phyloP scores from a whole-genome alignment of 1,140 invertebrate species.

The Sitophilus oryzae region DNA sequence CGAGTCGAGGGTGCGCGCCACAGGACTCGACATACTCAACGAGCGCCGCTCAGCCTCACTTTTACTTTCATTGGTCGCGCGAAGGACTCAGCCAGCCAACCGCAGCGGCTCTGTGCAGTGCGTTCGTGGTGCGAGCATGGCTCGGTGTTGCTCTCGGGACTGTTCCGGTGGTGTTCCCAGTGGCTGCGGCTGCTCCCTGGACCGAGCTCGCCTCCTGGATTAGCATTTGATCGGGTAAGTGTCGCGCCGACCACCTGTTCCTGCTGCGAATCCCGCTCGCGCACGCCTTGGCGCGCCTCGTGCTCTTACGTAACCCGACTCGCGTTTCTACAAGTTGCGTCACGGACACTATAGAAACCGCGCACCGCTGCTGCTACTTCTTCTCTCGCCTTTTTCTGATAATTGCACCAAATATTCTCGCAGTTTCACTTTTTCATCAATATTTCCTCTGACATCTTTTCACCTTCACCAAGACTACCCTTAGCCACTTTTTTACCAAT shows the following conservation, averaged over 20 bases:
- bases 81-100: no score
- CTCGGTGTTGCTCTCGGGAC: no score
- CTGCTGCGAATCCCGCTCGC: constrained; percentile 13
- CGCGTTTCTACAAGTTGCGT: constrained; percentile 35
- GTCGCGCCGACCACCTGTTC: not conserved
- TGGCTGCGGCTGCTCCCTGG: constrained; percentile 34
- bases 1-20: constrained; percentile 16
- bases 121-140: constrained; percentile 37
- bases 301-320: constrained; percentile 35
- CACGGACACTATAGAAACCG: constrained; percentile 13
- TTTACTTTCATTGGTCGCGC: constrained; percentile 43
- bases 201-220: constrained; percentile 27
- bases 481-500: no score
- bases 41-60: constrained; percentile 30
- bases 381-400: not conserved
- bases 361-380: not conserved
- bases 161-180: constrained; percentile 31
- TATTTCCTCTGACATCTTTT: not conserved
- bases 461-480: not conserved
- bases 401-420: no score
- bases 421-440: not conserved
- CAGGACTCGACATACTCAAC: constrained; percentile 15
- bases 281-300: constrained; percentile 36
- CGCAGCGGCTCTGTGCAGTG: constrained; percentile 26
- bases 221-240: constrained; percentile 3